Conservation (phyloP, 2,797 vertebrate species). For the Fratercula arctica region DNA sequence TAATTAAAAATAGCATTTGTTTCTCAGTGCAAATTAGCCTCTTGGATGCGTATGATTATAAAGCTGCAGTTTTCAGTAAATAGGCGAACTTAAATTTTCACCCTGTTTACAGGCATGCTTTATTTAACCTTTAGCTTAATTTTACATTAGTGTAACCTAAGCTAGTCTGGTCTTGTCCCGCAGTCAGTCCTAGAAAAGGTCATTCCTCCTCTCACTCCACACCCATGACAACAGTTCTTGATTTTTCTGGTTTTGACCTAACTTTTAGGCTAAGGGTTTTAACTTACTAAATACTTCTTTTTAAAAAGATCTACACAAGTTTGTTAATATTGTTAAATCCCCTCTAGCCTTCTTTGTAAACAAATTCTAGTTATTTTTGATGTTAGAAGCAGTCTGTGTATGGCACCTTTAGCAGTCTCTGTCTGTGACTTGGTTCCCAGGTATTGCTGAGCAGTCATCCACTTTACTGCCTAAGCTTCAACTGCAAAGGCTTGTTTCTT, state of each 20-base stretch:
- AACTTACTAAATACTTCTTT: not conserved
- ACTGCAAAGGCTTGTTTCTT: not conserved
- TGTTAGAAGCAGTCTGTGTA: not conserved
- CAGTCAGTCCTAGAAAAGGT: not conserved
- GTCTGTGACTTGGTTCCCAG: not conserved
- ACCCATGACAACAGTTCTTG: not conserved
- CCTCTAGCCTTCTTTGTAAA: not conserved
- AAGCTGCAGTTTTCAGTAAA: not conserved
- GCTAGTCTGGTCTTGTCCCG: not conserved
- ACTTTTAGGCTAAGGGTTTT: not conserved
- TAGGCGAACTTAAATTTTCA: not conserved
- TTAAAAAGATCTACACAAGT: not conserved
- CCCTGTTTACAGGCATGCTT: not conserved
- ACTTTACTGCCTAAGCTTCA: not conserved
- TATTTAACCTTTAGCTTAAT: not conserved
- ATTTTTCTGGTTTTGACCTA: not conserved
- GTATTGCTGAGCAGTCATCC: not conserved
- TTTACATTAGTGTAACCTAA: not conserved
- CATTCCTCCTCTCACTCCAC: not conserved
- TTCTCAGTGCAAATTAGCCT: not conserved
- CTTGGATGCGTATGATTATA: not conserved
- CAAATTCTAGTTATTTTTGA: not conserved
- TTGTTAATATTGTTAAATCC: not conserved
- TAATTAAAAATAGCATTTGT: not conserved
- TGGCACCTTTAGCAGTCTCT: not conserved